Evolutionary conservation across 2,797 vertebrate species (phyloP), one percentile per base, ranked within the genome.

Genomic region (Xenopus petersii): DNA sequence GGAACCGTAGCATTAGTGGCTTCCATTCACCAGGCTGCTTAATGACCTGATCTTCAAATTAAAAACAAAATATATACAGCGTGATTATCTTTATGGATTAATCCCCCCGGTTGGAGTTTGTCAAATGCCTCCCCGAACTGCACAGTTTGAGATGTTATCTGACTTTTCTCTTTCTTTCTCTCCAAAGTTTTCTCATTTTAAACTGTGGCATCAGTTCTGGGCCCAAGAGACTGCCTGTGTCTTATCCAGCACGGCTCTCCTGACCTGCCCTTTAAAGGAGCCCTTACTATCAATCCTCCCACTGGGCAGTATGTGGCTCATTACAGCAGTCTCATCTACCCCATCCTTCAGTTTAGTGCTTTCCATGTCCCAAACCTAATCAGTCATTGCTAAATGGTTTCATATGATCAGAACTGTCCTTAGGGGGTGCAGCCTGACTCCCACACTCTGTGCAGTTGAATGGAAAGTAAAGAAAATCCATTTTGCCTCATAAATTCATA

Each of bases 221-320:
- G 15, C 51, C 60, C 61, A 58, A n/a, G 58, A 54, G 63, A 10
- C 71, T 17, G 15, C 1, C 16, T n/a, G 46, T 15, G 21, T n/a
- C 15, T 66, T 61, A 67, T 67, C 26, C 33, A 4, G 24, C 24
- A 49, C 10, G 8, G 49, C 66, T 51, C 51, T 17, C 26, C 65
- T 70, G 67, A 74, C 76, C 76, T 74, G 74, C 71, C 60, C 76
- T 73, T 17, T 21, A 46, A 47, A 67, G 10, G 24, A 64, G 60
- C 65, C 76, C 6, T 70, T 79, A 70, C 54, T 67, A 79, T 79
- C 71, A 73, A 21, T 73, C 68, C 68, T 78, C 59, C 71, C 21
- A 10, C 36, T 59, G 47, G 66, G 70, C 65, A 64, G 54, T 10
- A 54, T 13, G 61, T 17, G 65, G 42, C 76, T 79, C 71, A 79